Percentiles rank a stretch among this genome's conserved stretches.
Evolutionary conservation across 2,113 vertebrate genomes (phyloP).

Genomic region (Uria lomvia): DNA sequence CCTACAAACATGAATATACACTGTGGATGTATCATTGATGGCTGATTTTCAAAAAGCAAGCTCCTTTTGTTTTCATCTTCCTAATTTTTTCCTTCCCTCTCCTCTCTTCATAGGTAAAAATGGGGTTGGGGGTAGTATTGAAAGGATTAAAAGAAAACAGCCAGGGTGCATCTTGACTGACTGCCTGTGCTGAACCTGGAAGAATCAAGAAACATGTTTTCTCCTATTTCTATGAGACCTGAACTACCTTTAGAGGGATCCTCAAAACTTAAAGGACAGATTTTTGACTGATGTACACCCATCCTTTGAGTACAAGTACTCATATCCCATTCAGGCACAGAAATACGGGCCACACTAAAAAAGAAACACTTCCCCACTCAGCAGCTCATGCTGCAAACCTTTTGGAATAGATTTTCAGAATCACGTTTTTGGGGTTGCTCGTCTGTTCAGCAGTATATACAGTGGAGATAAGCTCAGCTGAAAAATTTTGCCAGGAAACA

Average conservation of each 20-base stretch:
- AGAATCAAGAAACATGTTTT: not conserved
- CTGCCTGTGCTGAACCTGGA: not conserved
- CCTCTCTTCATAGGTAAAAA: not conserved
- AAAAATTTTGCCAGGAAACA: not conserved
- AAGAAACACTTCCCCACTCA: not conserved
- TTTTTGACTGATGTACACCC: not conserved
- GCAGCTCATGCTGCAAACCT: not conserved
- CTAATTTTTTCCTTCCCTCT: not conserved
- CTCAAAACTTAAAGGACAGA: not conserved
- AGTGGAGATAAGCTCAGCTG: not conserved
- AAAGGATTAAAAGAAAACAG: not conserved
- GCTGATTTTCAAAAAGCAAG: not conserved
- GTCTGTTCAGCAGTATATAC: not conserved
- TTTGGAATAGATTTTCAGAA: not conserved
- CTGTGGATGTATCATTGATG: not conserved
- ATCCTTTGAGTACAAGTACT: not conserved
- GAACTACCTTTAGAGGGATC: not conserved
- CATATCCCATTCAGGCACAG: not conserved
- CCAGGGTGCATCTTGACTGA: not conserved
- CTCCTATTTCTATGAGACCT: not conserved
- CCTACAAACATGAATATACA: not conserved
- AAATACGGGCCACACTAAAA: not conserved
- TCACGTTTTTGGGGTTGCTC: not conserved
- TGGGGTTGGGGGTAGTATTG: fast-evolving
- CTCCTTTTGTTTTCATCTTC: not conserved